phyloP scores from a whole-genome alignment of 2,113 vertebrate genomes.

The Halichoeres trimaculatus region DNA sequence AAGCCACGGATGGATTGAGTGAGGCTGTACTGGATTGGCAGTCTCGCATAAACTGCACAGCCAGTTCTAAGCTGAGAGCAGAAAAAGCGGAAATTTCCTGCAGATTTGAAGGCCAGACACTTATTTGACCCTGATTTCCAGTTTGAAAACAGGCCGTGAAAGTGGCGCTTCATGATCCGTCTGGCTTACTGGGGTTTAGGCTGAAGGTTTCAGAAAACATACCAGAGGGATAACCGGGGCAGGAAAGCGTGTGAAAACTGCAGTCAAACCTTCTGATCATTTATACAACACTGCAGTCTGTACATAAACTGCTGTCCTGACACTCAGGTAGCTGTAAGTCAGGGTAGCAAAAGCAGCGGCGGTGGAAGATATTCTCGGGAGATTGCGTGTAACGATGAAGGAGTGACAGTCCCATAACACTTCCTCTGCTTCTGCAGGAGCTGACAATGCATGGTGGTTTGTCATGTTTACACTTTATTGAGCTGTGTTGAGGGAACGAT shows the following conservation, averaged over 20 bases:
- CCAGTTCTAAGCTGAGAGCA: neutral
- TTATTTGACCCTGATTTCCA: slow-evolving; percentile 43
- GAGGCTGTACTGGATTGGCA: neutral
- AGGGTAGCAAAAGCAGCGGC: slow-evolving; percentile 13
- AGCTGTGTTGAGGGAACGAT: slow-evolving; percentile 16
- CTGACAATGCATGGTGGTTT: slow-evolving; percentile 12
- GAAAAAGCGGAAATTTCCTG: slow-evolving; percentile 13
- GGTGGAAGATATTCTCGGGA: slow-evolving; percentile 23
- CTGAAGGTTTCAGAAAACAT: slow-evolving; percentile 32
- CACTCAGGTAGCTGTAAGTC: slow-evolving; percentile 2
- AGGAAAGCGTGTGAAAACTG: neutral
- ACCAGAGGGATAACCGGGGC: neutral
- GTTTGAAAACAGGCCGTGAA: slow-evolving; percentile 31
- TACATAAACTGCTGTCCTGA: neutral
- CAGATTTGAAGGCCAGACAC: slow-evolving; percentile 22
- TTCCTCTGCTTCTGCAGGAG: slow-evolving; percentile 3
- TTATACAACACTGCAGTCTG: neutral
- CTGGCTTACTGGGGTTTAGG: slow-evolving; percentile 24
- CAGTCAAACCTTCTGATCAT: slow-evolving; percentile 13
- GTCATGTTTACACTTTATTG: slow-evolving; percentile 38
- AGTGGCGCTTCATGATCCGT: slow-evolving; percentile 38
- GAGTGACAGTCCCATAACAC: neutral
- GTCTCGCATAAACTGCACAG: neutral
- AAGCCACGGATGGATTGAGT: neutral
- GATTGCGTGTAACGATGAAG: slow-evolving; percentile 7